Base-by-base conservation (phyloP, 2,797 vertebrate species). In the Leptoclinus maculatus region DNA sequence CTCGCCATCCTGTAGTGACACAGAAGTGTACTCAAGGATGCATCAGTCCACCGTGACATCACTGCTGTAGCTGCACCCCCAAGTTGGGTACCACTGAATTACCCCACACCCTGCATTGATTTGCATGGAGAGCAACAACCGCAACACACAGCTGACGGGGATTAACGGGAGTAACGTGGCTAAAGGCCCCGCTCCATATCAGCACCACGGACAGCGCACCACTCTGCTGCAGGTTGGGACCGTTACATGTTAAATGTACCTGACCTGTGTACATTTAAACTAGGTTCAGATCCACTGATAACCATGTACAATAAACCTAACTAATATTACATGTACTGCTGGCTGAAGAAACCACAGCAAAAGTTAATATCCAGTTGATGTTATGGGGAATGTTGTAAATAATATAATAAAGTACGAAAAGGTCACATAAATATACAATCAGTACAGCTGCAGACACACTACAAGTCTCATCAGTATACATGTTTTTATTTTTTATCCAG, bases 141-240 rank as follows among this genome's bases (percentile, higher is more conserved):
- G 47, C 47, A 51, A 57, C 57, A 57, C 36, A 54, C 23, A 27
- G 23, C 51, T 54, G 23, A 1, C 5, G 27, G 13, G n/a, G 34
- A 63, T 66, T 3, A 25, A 49, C 38, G n/a, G 14, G 21, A 57
- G 16, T 63, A 23, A 43, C 12, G 25, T n/a, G 3, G 23, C 38
- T 66, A 16, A 57, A 66, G 23, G 58, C 17, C 14, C 29, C 12
- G 25, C 27, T 62, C 14, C 17, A 19, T 38, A 25, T 70, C 39
- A 85, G 54, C 75, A 71, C 3, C 51, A 51, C 1, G 38, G 58
- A 73, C 65, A 80, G 78, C 34, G 23, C 16, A 69, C 51, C 27
- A 16, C 49, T 57, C 32, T 56, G 59, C 80, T 54, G 39, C 73
- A 74, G 66, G 17, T 5, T 9, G 39, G 19, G 45, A 43, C 43